These are phyloP conservation scores for Uromys caudimaculatus DNA, from an alignment of 2,797 vertebrate genomes.

Conservation along the genomic window DNA sequence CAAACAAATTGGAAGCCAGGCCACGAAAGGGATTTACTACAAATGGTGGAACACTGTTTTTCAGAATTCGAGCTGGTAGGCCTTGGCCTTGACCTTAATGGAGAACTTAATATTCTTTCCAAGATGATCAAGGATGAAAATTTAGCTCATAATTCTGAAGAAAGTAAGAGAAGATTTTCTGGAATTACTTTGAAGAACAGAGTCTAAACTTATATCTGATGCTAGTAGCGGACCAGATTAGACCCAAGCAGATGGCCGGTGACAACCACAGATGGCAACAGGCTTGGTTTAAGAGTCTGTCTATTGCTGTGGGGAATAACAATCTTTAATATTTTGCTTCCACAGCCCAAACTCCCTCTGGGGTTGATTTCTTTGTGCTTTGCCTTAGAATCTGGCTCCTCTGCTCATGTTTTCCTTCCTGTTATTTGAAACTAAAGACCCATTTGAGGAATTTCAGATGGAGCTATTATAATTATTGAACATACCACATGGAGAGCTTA, in stretches of 20 bases:
- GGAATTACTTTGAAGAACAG: conserved; percentile 40
- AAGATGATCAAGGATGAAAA: conserved; percentile 23
- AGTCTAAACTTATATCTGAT: conserved; percentile 47
- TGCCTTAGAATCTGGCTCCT: conserved; percentile 54
- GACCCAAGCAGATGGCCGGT: conserved; percentile 68
- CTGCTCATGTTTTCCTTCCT: conserved; percentile 58
- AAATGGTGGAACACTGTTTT: background rate
- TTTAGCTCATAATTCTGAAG: conserved; percentile 23
- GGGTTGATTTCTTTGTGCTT: conserved; percentile 55
- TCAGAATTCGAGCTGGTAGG: too few species aligned
- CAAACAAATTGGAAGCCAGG: background rate
- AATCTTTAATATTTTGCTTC: conserved; percentile 72
- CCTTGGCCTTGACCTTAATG: background rate
- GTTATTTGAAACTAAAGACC: conserved; percentile 47
- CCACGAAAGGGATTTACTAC: background rate
- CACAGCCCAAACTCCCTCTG: conserved; percentile 51
- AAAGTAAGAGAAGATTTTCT: conserved; percentile 38
- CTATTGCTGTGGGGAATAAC: conserved; percentile 26
- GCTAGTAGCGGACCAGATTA: conserved; percentile 60
- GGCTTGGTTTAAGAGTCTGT: conserved; percentile 48
- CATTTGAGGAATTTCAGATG: conserved; percentile 48
- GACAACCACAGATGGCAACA: conserved; percentile 56
- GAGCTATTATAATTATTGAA: conserved; percentile 2
- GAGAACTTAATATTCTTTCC: background rate
- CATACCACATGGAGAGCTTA: background rate